phyloP scores from a whole-genome alignment of 2,888 invertebrate species.

The Drosophila eohydei region DNA sequence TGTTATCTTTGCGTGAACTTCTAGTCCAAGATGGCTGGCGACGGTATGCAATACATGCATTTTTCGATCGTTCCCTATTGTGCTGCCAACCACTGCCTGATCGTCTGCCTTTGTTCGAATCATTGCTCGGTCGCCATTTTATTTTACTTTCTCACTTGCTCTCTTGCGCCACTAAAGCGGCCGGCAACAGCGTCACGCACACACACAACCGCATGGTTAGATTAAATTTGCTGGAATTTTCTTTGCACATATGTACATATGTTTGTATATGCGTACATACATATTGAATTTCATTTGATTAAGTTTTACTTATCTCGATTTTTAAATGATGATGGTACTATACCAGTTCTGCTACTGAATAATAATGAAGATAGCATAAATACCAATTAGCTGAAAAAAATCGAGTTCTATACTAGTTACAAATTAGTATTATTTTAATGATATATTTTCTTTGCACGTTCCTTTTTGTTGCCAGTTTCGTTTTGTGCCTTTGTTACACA shows the following conservation, averaged over 20 bases:
- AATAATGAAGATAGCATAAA: slow-evolving; percentile 83
- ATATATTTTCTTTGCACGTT: slow-evolving; percentile 62
- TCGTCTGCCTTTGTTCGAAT: slow-evolving; percentile 56
- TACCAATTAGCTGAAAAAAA: slow-evolving; percentile 83
- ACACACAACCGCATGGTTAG: slow-evolving; percentile 45
- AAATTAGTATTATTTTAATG: slow-evolving; percentile 2
- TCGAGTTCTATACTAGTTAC: slow-evolving; percentile 39
- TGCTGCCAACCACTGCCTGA: slow-evolving; percentile 51
- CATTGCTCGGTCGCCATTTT: slow-evolving; percentile 65
- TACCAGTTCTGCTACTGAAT: slow-evolving; percentile 85
- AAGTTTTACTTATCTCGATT: slow-evolving; percentile 54
- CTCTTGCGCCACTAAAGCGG: slow-evolving; percentile 46
- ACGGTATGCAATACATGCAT: slow-evolving; percentile 37
- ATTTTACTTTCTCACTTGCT: slow-evolving; percentile 45
- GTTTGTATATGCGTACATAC: slow-evolving; percentile 22
- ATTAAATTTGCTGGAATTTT: slow-evolving; percentile 72
- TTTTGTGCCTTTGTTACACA: slow-evolving; percentile 47
- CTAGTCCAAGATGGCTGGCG: slow-evolving; percentile 52
- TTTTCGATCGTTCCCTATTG: slow-evolving; percentile 43
- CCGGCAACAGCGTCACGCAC: slow-evolving; percentile 72
- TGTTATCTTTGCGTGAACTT: slow-evolving; percentile 21
- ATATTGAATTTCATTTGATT: slow-evolving; percentile 30
- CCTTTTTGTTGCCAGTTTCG: slow-evolving; percentile 44
- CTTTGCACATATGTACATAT: slow-evolving; percentile 44
- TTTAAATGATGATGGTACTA: slow-evolving; percentile 77